phyloP scores from a whole-genome alignment of 2,797 vertebrate species.

The Carapus acus region DNA sequence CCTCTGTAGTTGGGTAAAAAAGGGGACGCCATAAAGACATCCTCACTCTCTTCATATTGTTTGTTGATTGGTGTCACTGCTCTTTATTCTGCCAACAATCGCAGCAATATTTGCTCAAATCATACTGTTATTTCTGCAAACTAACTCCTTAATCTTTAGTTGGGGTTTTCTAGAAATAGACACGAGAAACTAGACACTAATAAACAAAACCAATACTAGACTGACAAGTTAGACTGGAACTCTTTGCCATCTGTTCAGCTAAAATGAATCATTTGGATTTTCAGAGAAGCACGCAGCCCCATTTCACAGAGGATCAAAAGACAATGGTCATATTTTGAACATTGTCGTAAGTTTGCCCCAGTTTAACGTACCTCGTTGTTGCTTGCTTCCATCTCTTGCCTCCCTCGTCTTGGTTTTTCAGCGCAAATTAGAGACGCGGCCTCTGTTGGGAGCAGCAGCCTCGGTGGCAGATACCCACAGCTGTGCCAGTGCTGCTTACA shows the following conservation, averaged over 20 bases:
- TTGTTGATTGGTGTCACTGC: not conserved
- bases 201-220: slow-evolving; percentile 60
- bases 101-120: no score
- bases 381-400: slow-evolving; percentile 43
- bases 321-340: slow-evolving; percentile 5
- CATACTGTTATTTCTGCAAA: not conserved
- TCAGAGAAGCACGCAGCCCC: no score
- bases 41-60: not conserved
- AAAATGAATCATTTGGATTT: no score
- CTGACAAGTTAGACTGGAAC: not conserved
- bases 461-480: slow-evolving; percentile 21
- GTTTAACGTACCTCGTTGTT: slow-evolving; percentile 50
- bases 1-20: slow-evolving; percentile 33
- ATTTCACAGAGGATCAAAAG: no score
- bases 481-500: slow-evolving; percentile 46
- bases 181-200: no score
- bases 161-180: slow-evolving; percentile 27
- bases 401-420: slow-evolving; percentile 9
- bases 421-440: slow-evolving; percentile 1
- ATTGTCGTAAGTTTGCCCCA: no score
- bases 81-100: not conserved
- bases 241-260: slow-evolving; percentile 23
- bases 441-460: slow-evolving; percentile 10
- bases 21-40: not conserved
- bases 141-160: no score